Evolutionary conservation across 2,113 vertebrate genomes (phyloP).

Genomic region (Salminus brasiliensis): DNA sequence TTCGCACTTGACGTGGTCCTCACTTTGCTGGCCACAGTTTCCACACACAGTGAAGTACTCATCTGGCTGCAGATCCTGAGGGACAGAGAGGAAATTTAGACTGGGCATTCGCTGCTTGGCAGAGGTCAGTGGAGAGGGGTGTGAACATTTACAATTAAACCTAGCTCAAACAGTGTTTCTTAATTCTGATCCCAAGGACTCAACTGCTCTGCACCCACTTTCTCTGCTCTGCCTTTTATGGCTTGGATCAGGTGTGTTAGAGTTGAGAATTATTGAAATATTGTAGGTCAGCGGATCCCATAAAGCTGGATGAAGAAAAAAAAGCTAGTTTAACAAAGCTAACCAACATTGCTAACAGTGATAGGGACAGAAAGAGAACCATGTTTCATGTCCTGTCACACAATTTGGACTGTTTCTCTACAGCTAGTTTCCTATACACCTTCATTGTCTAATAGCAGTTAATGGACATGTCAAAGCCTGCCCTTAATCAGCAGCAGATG

Average conservation of each 20-base stretch:
- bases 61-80: constrained; percentile 75
- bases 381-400: not conserved
- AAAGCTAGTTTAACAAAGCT: too few species aligned
- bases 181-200: not conserved
- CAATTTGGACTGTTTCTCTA: not conserved
- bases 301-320: too few species aligned
- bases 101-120: too few species aligned
- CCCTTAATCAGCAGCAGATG: not conserved
- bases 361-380: not conserved
- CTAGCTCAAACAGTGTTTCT: not conserved
- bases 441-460: not conserved
- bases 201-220: too few species aligned
- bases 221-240: too few species aligned
- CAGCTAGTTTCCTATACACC: not conserved
- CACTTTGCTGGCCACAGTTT: constrained; percentile 79
- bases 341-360: not conserved
- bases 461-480: not conserved
- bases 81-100: not conserved
- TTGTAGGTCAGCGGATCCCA: too few species aligned
- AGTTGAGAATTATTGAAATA: too few species aligned
- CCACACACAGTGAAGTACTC: constrained; percentile 76
- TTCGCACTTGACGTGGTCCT: constrained; percentile 80
- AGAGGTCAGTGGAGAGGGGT: too few species aligned
- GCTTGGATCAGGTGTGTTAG: too few species aligned
- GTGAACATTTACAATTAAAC: not conserved